Percentiles rank a stretch among this genome's conserved stretches.
Evolutionary conservation across 2,797 vertebrate genomes (phyloP).

Genomic region (Pangasius krempfi): DNA sequence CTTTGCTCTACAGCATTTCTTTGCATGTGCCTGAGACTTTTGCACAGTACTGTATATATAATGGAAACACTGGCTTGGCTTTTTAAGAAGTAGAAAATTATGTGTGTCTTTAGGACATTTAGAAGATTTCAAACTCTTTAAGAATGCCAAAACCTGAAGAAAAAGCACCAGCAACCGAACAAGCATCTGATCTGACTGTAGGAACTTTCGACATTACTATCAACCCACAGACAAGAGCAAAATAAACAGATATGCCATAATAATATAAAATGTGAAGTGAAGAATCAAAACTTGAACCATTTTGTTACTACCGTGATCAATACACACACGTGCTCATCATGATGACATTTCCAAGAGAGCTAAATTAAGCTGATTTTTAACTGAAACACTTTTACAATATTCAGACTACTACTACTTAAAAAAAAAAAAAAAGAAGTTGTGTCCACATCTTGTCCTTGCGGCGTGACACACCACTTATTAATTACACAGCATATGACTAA

Average conservation of each 20-base stretch:
- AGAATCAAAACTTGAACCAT: background rate
- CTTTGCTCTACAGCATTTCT: too few relatives aligned
- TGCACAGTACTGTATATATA: too few relatives aligned
- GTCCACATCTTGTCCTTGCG: background rate
- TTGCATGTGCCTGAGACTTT: too few relatives aligned
- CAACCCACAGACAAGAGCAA: background rate
- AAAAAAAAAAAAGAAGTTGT: background rate
- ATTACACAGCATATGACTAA: constrained; percentile 5
- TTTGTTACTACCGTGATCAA: background rate
- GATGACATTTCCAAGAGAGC: background rate
- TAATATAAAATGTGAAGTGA: background rate
- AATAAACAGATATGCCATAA: background rate
- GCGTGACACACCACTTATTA: background rate
- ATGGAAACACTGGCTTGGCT: background rate
- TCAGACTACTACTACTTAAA: background rate
- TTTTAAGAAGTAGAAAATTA: background rate
- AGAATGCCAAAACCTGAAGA: background rate
- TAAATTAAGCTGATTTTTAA: background rate
- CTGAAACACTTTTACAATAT: background rate
- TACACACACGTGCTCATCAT: background rate
- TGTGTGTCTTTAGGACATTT: background rate
- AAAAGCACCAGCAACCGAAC: background rate
- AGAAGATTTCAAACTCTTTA: background rate
- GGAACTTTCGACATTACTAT: background rate
- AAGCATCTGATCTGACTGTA: background rate